Percentiles rank a stretch among this genome's conserved stretches.
phyloP scores from a whole-genome alignment of 2,888 invertebrate genomes.

The Belgica antarctica region DNA sequence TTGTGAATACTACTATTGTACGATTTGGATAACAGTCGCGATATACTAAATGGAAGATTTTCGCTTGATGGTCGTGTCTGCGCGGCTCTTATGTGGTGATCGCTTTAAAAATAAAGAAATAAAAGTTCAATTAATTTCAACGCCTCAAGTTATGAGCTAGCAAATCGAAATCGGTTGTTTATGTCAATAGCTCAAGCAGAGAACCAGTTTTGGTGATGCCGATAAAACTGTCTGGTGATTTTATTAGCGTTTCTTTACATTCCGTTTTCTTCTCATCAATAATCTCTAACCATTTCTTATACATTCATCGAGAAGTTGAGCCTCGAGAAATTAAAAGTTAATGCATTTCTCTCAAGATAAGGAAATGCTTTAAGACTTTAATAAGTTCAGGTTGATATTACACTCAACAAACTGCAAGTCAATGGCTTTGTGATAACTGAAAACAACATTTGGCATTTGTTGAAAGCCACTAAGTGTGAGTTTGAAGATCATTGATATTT shows the following conservation, averaged over 20 bases:
- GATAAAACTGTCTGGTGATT: slow-evolving; percentile 31
- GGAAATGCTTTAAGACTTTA: slow-evolving; percentile 10
- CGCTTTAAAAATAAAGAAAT: slow-evolving; percentile 49
- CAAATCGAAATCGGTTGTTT: slow-evolving; percentile 12
- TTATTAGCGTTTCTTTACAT: slow-evolving; percentile 34
- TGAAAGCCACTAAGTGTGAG: too few species aligned
- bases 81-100: slow-evolving; percentile 54
- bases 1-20: slow-evolving; percentile 59
- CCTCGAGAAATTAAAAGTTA: slow-evolving; percentile 24
- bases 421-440: too few species aligned
- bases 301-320: not conserved
- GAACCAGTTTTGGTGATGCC: slow-evolving; percentile 28
- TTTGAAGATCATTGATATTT: too few species aligned
- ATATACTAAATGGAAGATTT: slow-evolving; percentile 75
- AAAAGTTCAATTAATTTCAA: not conserved
- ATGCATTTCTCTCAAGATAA: slow-evolving; percentile 22
- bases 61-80: slow-evolving; percentile 57
- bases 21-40: slow-evolving; percentile 73
- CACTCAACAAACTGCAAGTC: not conserved
- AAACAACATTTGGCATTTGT: too few species aligned
- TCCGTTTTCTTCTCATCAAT: slow-evolving; percentile 21
- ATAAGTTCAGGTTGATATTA: not conserved
- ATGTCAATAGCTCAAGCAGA: slow-evolving; percentile 11
- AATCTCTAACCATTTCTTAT: slow-evolving; percentile 17
- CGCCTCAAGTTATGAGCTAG: slow-evolving; percentile 6